Percentiles rank a stretch among this genome's conserved stretches.
phyloP scores from a whole-genome alignment of 2,888 invertebrate species.

The Tetragonula carbonaria region DNA sequence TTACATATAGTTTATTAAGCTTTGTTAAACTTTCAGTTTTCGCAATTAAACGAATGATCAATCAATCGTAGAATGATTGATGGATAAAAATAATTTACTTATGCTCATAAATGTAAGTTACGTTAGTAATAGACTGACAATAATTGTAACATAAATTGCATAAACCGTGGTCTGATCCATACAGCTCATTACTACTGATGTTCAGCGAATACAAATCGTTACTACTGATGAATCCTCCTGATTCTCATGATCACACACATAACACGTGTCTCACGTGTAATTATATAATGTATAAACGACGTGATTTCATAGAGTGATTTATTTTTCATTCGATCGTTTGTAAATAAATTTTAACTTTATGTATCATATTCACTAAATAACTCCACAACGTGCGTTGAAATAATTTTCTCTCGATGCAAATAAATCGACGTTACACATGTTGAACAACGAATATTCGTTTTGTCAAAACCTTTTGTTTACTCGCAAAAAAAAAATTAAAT shows the following conservation, averaged over 20 bases:
- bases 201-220: not conserved
- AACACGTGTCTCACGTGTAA: not conserved
- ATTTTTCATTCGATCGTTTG: not conserved
- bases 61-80: not conserved
- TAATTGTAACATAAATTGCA: slow-evolving; percentile 9
- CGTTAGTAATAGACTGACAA: too few species aligned
- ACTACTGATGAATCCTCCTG: slow-evolving; percentile 15
- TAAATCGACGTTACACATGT: not conserved
- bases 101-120: too few species aligned
- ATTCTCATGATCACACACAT: not conserved
- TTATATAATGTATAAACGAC: not conserved
- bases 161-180: slow-evolving; percentile 27
- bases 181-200: slow-evolving; percentile 36
- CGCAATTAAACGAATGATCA: not conserved
- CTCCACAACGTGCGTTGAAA: too few species aligned
- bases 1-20: not conserved
- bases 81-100: not conserved
- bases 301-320: too few species aligned
- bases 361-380: not conserved
- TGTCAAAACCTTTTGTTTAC: not conserved
- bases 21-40: not conserved
- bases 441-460: not conserved
- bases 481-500: not conserved
- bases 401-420: not conserved
- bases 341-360: not conserved